Conservation (phyloP, 2,113 vertebrate species). For the Plectropomus leopardus region DNA sequence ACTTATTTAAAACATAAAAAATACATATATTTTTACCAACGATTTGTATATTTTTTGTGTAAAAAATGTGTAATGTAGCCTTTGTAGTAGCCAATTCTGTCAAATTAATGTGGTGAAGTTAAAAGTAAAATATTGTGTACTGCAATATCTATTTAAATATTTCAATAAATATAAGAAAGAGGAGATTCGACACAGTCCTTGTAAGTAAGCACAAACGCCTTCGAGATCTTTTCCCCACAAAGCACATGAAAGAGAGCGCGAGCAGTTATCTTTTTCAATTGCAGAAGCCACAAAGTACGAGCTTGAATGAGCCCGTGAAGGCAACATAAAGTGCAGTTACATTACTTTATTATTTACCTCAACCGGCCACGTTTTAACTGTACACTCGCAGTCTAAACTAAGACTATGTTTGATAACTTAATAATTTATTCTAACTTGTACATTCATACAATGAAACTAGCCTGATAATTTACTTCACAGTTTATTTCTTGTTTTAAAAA, state of each 20-base stretch:
- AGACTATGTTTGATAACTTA: neutral
- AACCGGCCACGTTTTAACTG: neutral
- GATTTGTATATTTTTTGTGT: neutral
- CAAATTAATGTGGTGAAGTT: neutral
- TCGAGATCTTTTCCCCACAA: neutral
- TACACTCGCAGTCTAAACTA: too few species aligned
- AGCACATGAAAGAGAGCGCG: neutral
- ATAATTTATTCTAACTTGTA: neutral
- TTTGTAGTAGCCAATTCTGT: neutral
- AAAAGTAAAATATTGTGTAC: neutral
- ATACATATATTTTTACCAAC: neutral
- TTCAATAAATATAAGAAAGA: neutral
- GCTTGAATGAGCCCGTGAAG: conserved; percentile 8
- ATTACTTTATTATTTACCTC: neutral
- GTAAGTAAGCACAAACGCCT: neutral
- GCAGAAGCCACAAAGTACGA: neutral
- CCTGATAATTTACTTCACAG: neutral
- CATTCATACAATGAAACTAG: neutral
- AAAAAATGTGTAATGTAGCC: too few species aligned
- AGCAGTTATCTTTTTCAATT: neutral
- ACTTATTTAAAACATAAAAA: too few species aligned
- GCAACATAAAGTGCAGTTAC: conserved; percentile 29
- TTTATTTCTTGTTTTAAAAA: neutral
- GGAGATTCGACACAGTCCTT: neutral
- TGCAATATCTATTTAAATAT: neutral